Conservation (phyloP, 2,888 invertebrate species). For the Synanthedon andrenaeformis region DNA sequence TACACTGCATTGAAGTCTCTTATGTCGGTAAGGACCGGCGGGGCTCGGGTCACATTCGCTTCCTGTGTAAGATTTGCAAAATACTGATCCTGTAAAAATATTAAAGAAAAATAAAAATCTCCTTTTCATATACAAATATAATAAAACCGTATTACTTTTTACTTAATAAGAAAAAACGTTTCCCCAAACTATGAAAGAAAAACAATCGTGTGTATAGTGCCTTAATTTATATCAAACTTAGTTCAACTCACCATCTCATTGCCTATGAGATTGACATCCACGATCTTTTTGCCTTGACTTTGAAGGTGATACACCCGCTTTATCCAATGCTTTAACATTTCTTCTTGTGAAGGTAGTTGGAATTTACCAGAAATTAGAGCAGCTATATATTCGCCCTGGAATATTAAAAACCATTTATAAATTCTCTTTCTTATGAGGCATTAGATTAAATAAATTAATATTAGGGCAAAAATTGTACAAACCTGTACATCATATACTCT, state of each 20-base stretch:
- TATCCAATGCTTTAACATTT: conserved; percentile 73
- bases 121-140: conserved; percentile 2
- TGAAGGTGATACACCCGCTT: conserved; percentile 62
- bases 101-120: background rate
- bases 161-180: no score
- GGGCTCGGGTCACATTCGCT: conserved; percentile 35
- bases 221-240: no score
- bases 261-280: conserved; percentile 44
- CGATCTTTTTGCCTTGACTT: conserved; percentile 30
- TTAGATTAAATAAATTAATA: no score
- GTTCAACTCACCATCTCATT: conserved; percentile 33
- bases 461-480: conserved; percentile 6
- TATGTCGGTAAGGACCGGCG: conserved; percentile 42
- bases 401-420: conserved; percentile 5
- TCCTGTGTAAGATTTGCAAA: conserved; percentile 46
- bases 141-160: background rate
- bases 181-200: no score
- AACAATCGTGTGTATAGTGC: no score
- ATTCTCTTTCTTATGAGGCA: no score
- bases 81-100: conserved; percentile 41
- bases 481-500: conserved; percentile 79
- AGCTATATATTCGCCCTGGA: conserved; percentile 73
- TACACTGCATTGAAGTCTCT: conserved; percentile 47
- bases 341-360: conserved; percentile 70
- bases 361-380: conserved; percentile 70